These are phyloP conservation scores for Chromoteleia sp. DNA, from an alignment of 2,888 invertebrate species.

Conservation along the genomic window DNA sequence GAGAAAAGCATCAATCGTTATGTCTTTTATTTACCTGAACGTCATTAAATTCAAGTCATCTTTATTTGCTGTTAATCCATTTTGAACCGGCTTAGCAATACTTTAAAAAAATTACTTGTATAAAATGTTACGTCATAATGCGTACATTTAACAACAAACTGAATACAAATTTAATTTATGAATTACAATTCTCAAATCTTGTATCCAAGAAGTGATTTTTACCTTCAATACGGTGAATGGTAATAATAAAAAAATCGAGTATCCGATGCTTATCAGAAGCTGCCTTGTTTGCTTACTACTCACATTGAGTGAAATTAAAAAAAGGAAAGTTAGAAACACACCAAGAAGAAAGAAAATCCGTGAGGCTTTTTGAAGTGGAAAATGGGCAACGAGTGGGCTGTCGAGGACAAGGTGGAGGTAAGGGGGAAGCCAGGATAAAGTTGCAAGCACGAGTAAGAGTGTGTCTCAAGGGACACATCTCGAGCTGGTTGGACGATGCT, in stretches of 20 bases:
- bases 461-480: conserved; percentile 78
- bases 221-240: neutral
- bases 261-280: conserved; percentile 11
- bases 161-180: too few species aligned
- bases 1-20: too few species aligned
- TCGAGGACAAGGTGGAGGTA: conserved; percentile 35
- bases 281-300: conserved; percentile 26
- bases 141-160: too few species aligned
- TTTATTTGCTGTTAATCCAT: too few species aligned
- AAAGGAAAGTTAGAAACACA: conserved; percentile 11
- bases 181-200: too few species aligned
- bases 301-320: conserved; percentile 21
- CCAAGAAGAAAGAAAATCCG: conserved; percentile 33
- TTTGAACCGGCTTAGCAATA: too few species aligned
- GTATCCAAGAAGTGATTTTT: neutral
- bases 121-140: too few species aligned
- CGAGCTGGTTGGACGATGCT: conserved; percentile 77
- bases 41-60: too few species aligned
- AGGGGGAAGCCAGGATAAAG: conserved; percentile 70
- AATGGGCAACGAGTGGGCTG: conserved; percentile 66
- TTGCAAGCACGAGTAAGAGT: conserved; percentile 75
- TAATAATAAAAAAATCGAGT: neutral
- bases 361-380: conserved; percentile 56
- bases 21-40: too few species aligned
- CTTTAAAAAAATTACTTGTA: too few species aligned